Percentiles rank a stretch among this genome's conserved stretches.
Conservation (phyloP, 2,888 invertebrate species). For the Erebia epiphron region DNA sequence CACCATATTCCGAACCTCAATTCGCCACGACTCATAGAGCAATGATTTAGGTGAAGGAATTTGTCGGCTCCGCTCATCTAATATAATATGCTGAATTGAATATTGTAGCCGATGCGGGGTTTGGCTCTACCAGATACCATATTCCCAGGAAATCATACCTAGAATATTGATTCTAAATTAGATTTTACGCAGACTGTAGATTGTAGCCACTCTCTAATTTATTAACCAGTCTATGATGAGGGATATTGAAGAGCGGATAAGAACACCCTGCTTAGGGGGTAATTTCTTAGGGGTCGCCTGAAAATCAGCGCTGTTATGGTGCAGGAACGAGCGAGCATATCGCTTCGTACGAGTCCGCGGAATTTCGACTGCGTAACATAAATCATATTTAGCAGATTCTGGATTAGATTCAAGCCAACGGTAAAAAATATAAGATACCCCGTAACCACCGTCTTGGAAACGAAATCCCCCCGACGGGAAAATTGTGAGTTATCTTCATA, state of each 20-base stretch:
- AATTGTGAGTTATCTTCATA: slow-evolving; percentile 56
- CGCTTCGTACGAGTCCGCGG: too few relatives aligned
- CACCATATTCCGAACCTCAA: slow-evolving; percentile 47
- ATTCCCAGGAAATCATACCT: slow-evolving; percentile 34
- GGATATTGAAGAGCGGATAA: too few relatives aligned
- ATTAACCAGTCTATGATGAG: background rate
- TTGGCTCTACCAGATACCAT: slow-evolving; percentile 40
- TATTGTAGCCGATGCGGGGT: slow-evolving; percentile 50
- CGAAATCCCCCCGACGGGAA: slow-evolving; percentile 46
- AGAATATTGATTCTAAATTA: slow-evolving; percentile 41
- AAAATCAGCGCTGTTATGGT: too few relatives aligned
- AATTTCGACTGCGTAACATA: background rate
- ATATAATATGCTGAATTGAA: slow-evolving; percentile 62
- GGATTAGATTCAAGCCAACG: slow-evolving; percentile 42
- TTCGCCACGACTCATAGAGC: slow-evolving; percentile 50
- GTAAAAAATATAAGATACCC: slow-evolving; percentile 49
- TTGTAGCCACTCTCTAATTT: background rate
- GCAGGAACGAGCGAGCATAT: too few relatives aligned
- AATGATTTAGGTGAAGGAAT: slow-evolving; percentile 63
- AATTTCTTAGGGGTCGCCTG: too few relatives aligned
- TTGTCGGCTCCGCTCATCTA: slow-evolving; percentile 54
- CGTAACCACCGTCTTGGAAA: slow-evolving; percentile 48
- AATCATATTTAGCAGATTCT: slow-evolving; percentile 12
- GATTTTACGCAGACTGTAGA: background rate
- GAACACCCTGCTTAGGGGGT: too few relatives aligned